These are phyloP conservation scores for Ormyrus labotus DNA, from an alignment of 2,888 invertebrate genomes.

Conservation along the genomic window DNA sequence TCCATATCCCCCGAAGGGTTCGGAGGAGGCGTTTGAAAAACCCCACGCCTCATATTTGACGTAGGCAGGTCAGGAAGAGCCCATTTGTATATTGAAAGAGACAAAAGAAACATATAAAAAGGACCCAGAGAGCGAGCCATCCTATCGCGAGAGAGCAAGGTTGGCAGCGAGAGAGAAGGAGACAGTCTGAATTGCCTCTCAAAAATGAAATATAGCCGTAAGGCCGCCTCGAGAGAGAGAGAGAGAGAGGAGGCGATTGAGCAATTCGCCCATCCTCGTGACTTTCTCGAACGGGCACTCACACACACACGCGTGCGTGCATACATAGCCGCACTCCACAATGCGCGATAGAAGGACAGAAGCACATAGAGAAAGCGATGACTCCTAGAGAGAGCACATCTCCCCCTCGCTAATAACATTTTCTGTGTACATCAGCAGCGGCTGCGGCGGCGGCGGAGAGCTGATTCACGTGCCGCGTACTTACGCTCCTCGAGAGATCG, in stretches of 20 bases:
- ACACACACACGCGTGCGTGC: too few species aligned
- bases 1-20: too few species aligned
- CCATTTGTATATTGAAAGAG: background rate
- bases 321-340: background rate
- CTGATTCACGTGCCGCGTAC: background rate
- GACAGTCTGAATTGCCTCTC: conserved; percentile 21
- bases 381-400: background rate
- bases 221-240: conserved; percentile 39
- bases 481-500: background rate
- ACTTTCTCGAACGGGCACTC: conserved; percentile 2
- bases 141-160: too few species aligned
- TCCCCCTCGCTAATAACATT: conserved; percentile 6
- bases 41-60: background rate
- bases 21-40: too few species aligned
- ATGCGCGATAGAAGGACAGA: background rate
- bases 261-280: conserved; percentile 11
- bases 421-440: too few species aligned
- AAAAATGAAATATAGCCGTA: conserved; percentile 25
- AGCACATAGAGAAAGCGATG: background rate
- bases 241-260: background rate
- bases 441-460: background rate
- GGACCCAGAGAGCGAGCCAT: background rate
- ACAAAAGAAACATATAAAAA: background rate
- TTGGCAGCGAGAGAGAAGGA: too few species aligned
- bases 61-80: background rate